These are phyloP conservation scores for Drosophila borborema DNA, from an alignment of 2,888 invertebrate genomes.

Conservation along the genomic window DNA sequence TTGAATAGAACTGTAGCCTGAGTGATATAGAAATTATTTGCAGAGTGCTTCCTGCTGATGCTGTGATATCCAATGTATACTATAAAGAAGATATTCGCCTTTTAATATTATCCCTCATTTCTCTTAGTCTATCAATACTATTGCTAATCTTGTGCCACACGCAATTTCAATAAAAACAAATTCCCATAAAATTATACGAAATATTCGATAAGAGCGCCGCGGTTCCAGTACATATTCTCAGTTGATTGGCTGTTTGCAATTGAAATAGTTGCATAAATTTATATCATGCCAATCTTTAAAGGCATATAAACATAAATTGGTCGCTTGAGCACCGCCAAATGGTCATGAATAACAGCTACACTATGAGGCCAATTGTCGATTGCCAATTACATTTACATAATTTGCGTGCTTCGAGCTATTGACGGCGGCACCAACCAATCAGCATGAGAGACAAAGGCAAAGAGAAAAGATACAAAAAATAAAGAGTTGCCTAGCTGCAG, in stretches of 20 bases:
- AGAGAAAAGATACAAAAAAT: background rate
- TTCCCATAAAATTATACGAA: background rate
- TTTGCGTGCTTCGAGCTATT: slow-evolving; percentile 48
- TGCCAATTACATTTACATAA: slow-evolving; percentile 73
- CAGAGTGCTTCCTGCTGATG: too few relatives aligned
- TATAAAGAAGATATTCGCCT: background rate
- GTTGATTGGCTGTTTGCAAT: background rate
- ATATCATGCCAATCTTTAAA: slow-evolving; percentile 3
- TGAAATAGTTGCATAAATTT: slow-evolving; percentile 2
- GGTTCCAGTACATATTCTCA: background rate
- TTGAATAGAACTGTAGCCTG: too few relatives aligned
- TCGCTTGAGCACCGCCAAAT: slow-evolving; percentile 26
- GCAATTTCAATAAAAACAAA: background rate
- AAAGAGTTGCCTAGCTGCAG: slow-evolving; percentile 3
- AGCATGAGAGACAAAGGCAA: slow-evolving; percentile 13
- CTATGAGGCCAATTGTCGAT: slow-evolving; percentile 51
- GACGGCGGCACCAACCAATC: slow-evolving; percentile 28
- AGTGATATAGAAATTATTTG: too few relatives aligned
- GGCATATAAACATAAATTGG: slow-evolving; percentile 6
- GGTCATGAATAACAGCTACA: slow-evolving; percentile 9
- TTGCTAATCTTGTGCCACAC: background rate
- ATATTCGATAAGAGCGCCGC: background rate
- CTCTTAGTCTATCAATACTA: background rate
- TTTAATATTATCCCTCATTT: background rate
- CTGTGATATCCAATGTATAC: too few relatives aligned